These are phyloP conservation scores for Pristiophorus japonicus DNA, from an alignment of 2,113 vertebrate species.

Conservation along the genomic window DNA sequence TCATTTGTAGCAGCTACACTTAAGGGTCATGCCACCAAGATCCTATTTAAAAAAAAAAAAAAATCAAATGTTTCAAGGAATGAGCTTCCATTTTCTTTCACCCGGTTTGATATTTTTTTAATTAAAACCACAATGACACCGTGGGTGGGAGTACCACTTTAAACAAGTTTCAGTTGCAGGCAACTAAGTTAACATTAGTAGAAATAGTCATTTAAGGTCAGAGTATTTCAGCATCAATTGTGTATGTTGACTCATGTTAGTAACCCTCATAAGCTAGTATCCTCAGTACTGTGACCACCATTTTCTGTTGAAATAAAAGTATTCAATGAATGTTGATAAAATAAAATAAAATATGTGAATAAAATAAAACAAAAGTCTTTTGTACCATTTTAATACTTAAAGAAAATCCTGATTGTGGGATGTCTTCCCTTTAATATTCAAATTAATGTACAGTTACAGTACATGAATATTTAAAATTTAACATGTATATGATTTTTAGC, in stretches of 20 bases:
- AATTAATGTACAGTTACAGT: background rate
- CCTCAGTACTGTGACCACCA: background rate
- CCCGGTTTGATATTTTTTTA: background rate
- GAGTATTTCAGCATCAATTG: background rate
- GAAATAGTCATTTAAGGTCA: background rate
- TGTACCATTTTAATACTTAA: background rate
- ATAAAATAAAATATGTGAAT: background rate
- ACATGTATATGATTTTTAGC: background rate
- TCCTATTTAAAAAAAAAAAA: too few species aligned
- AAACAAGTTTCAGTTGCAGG: background rate
- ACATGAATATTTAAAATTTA: too few species aligned
- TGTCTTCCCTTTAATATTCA: background rate
- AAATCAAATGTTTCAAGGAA: background rate
- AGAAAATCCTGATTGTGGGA: too few species aligned
- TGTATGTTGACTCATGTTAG: background rate
- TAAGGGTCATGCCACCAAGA: background rate
- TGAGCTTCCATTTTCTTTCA: background rate
- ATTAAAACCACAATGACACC: background rate
- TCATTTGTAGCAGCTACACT: background rate
- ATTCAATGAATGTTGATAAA: background rate
- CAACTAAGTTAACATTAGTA: background rate
- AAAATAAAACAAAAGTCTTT: background rate
- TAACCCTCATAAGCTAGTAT: background rate
- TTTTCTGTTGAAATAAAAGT: background rate
- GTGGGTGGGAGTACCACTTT: background rate